These are phyloP conservation scores for Amiota minor DNA, from an alignment of 2,888 invertebrate genomes.

Conservation along the genomic window DNA sequence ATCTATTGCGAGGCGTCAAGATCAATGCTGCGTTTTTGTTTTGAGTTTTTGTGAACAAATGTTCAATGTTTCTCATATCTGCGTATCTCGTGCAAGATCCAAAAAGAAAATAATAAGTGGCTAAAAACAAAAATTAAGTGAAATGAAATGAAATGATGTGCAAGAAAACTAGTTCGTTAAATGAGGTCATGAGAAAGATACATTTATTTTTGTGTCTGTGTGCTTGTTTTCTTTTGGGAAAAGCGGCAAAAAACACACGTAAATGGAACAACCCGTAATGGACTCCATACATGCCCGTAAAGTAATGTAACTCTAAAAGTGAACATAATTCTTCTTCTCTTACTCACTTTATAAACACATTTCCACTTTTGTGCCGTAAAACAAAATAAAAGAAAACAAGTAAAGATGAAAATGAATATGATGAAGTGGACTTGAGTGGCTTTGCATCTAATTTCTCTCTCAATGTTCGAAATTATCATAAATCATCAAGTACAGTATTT, in stretches of 20 bases:
- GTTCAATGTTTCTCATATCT: too few relatives aligned
- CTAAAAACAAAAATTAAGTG: background rate
- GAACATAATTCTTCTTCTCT: background rate
- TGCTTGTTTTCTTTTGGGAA: background rate
- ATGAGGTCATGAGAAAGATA: slow-evolving; percentile 3
- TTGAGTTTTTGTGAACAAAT: too few relatives aligned
- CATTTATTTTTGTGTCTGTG: slow-evolving; percentile 8
- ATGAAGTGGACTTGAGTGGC: background rate
- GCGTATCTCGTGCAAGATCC: too few relatives aligned
- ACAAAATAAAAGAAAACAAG: background rate
- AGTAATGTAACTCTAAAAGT: too few relatives aligned
- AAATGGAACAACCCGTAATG: slow-evolving; percentile 3
- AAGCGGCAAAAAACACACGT: background rate
- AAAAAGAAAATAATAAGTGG: slow-evolving; percentile 1
- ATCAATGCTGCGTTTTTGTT: background rate
- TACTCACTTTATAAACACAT: background rate
- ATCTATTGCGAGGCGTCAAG: background rate
- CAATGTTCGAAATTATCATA: slow-evolving; percentile 25
- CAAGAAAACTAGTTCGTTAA: background rate
- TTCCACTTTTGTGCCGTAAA: too few relatives aligned
- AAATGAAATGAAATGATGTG: too few relatives aligned
- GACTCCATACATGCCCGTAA: too few relatives aligned
- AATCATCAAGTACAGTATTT: slow-evolving; percentile 17
- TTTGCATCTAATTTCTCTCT: slow-evolving; percentile 11
- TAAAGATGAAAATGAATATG: background rate